Base-by-base conservation (phyloP, 2,797 vertebrate genomes). In the Pangasius larnaudii region DNA sequence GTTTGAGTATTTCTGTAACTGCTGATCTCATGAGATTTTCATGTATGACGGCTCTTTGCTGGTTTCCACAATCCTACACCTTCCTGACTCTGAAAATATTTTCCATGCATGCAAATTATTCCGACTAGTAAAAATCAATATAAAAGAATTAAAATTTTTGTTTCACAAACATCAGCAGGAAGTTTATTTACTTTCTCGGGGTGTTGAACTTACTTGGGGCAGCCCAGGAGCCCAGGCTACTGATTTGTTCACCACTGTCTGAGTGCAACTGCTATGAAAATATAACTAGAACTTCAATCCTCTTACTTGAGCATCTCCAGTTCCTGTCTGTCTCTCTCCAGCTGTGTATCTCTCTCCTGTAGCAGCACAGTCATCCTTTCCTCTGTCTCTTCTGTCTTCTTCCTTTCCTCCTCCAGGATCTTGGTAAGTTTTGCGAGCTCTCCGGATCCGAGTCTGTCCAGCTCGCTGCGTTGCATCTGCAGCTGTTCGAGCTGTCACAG, bases 401-500 rank as follows among this genome's bases (percentile, higher is more conserved):
- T 93, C 88, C 95, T 97, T 91, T 97, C 96, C 77, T 98, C 97
- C 46, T 93, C 91, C 74, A 96, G 93, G 90, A 95, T 93, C 93
- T 93, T 92, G 89, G 91, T 94, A 79, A 96, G 86, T 91, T 92
- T 95, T 30, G 95, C 92, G 59, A 96, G 91, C 90, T 96, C 96
- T 94, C 97, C 94, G 84, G 95, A 92, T 94, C 97, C 97, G 0
- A 97, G 94, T 1, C 95, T 94, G 85, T 97, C 93, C 90, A 98
- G 94, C 10, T 98, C 97, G 6, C 95, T 94, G 90, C 96, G 96
- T 87, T 97, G 96, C 84, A 93, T 95, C 92, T 97, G 96, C 86
- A 99, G 92, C 90, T 99, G 97, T 88, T 97, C 97, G 83, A 99
- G 92, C 98, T 99, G 91, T 36, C 56, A 82, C 88, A 92, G 84